Percentiles rank a stretch among this genome's conserved stretches.
Conservation (phyloP, 2,888 invertebrate genomes). For the Lycaena phlaeas region DNA sequence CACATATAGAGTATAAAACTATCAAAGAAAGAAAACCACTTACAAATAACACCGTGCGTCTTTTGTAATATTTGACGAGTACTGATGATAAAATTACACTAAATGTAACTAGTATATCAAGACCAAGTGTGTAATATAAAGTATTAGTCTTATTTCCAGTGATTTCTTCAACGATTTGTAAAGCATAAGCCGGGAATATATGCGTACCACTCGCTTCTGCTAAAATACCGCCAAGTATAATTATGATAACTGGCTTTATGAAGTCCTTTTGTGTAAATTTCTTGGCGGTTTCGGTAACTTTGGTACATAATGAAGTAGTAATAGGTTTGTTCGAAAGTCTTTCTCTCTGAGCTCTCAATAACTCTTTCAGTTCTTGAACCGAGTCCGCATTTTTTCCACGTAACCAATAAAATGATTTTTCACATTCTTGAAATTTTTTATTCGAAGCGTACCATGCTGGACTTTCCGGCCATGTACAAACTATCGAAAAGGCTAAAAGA, state of each 20-base stretch:
- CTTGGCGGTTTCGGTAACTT: conserved; percentile 22
- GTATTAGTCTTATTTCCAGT: conserved; percentile 29
- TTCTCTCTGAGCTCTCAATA: conserved; percentile 33
- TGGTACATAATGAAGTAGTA: conserved; percentile 13
- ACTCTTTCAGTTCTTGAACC: conserved; percentile 28
- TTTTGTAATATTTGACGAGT: conserved; percentile 35
- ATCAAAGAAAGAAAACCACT: conserved; percentile 33
- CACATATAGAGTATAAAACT: conserved; percentile 28
- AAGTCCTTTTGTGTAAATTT: conserved; percentile 40
- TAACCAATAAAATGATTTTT: conserved; percentile 60
- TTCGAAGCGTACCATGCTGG: conserved; percentile 74
- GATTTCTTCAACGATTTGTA: conserved; percentile 37
- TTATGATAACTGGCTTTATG: conserved; percentile 33
- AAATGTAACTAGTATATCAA: conserved; percentile 36
- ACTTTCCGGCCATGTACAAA: conserved; percentile 72
- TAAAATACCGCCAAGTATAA: conserved; percentile 28
- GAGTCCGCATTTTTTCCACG: conserved; percentile 41
- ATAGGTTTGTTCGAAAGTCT: conserved; percentile 13
- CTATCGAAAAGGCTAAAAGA: conserved; percentile 27
- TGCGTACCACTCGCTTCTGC: conserved; percentile 41
- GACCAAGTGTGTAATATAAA: conserved; percentile 34
- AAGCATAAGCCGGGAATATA: conserved; percentile 39
- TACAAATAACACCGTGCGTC: conserved; percentile 36
- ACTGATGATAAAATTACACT: conserved; percentile 34
- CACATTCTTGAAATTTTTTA: conserved; percentile 54